A percentile compares a stretch with the other conserved stretches of the same genome.
Evolutionary conservation across 2,888 invertebrate genomes (phyloP).

Genomic region (Steromphala cineraria): DNA sequence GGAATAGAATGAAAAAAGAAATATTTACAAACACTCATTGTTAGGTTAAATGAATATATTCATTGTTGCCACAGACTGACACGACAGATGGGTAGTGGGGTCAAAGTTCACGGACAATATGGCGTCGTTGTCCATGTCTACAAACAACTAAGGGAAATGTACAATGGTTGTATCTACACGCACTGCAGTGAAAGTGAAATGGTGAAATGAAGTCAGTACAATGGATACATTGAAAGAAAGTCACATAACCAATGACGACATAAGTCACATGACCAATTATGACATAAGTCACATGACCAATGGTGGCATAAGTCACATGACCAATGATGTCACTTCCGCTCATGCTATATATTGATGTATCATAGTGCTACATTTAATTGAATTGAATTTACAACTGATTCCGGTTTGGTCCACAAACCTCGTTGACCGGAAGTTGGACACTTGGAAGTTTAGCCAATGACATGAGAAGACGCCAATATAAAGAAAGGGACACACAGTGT

Average conservation of each 20-base stretch:
- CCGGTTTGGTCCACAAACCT: not conserved
- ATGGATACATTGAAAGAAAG: not conserved
- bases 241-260: no score
- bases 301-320: no score
- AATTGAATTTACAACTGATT: not conserved
- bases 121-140: no score
- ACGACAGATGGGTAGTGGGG: not conserved
- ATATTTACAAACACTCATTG: not conserved
- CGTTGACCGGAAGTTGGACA: no score
- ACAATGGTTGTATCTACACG: not conserved
- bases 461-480: no score
- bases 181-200: not conserved
- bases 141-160: not conserved
- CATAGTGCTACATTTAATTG: not conserved
- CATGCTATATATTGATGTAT: not conserved
- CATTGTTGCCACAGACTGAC: not conserved
- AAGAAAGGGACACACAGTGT: no score
- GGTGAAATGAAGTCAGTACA: not conserved
- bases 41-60: not conserved
- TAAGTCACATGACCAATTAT: no score
- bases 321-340: not conserved
- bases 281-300: no score
- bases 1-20: not conserved
- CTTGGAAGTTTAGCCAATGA: no score
- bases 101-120: not conserved